Conservation (phyloP, 2,113 vertebrate species). For the Anguilla japonica region DNA sequence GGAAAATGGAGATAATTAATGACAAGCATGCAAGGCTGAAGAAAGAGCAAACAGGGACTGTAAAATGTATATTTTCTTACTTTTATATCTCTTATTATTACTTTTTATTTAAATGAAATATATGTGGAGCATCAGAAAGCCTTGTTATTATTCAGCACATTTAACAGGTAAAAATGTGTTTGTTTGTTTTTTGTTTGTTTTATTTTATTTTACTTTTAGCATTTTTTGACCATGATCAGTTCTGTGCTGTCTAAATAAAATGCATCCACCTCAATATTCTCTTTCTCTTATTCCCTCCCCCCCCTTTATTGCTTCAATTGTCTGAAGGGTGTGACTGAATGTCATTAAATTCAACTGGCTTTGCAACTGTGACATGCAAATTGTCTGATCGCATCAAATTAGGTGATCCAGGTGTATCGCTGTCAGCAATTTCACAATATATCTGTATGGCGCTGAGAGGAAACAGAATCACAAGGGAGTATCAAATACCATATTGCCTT, state of each 20-base stretch:
- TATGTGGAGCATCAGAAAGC: neutral
- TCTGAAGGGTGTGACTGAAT: neutral
- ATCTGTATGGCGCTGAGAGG: neutral
- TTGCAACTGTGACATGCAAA: neutral
- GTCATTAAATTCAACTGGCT: neutral
- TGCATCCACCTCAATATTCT: constrained; percentile 13
- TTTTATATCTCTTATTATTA: constrained; percentile 4
- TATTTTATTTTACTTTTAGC: neutral
- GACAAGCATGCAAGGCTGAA: constrained; percentile 26
- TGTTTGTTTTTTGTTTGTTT: neutral
- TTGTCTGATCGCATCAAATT: neutral
- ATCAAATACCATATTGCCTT: neutral
- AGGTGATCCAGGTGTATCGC: neutral
- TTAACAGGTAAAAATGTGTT: neutral
- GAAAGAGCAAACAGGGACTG: constrained; percentile 24
- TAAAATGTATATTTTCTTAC: constrained; percentile 29
- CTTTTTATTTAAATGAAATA: constrained; percentile 5
- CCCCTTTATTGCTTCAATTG: neutral
- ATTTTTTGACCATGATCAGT: neutral
- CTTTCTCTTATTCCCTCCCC: neutral
- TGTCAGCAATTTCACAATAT: neutral
- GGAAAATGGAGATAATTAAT: constrained; percentile 31
- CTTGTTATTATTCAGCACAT: constrained; percentile 2
- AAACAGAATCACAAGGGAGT: neutral
- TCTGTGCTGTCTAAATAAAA: constrained; percentile 28